These are phyloP conservation scores for Mesitornis unicolor DNA, from an alignment of 2,113 vertebrate genomes.

Conservation along the genomic window DNA sequence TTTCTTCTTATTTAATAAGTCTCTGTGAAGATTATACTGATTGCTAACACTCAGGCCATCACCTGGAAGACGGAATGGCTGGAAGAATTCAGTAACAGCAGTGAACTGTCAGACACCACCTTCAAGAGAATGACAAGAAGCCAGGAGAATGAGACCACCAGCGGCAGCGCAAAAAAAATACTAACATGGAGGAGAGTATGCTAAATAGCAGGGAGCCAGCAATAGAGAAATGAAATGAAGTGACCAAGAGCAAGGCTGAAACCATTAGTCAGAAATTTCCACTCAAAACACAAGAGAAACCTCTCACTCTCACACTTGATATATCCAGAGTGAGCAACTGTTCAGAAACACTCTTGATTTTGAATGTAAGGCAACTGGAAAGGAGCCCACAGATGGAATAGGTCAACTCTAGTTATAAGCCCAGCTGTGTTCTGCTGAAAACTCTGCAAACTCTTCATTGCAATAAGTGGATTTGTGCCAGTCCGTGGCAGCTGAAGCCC, in stretches of 20 bases:
- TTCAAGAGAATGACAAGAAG: not conserved
- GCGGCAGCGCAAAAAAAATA: not conserved
- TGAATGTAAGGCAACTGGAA: not conserved
- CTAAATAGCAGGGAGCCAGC: not conserved
- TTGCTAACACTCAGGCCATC: not conserved
- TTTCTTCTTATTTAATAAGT: not conserved
- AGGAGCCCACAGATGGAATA: not conserved
- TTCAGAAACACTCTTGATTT: not conserved
- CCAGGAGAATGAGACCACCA: not conserved
- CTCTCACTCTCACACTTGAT: not conserved
- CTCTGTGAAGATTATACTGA: not conserved
- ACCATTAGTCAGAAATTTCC: not conserved
- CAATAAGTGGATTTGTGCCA: not conserved
- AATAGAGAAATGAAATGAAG: not conserved
- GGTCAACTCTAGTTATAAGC: not conserved
- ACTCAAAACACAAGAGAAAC: not conserved
- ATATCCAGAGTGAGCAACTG: not conserved
- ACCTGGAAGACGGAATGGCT: not conserved
- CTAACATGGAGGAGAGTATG: not conserved
- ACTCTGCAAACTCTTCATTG: not conserved
- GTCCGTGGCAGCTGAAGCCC: not conserved
- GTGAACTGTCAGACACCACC: not conserved
- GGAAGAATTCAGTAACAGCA: not conserved
- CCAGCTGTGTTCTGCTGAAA: not conserved
- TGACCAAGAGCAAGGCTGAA: not conserved